These are phyloP conservation scores for Pardalotus punctatus DNA, from an alignment of 2,113 vertebrate species.

Conservation along the genomic window DNA sequence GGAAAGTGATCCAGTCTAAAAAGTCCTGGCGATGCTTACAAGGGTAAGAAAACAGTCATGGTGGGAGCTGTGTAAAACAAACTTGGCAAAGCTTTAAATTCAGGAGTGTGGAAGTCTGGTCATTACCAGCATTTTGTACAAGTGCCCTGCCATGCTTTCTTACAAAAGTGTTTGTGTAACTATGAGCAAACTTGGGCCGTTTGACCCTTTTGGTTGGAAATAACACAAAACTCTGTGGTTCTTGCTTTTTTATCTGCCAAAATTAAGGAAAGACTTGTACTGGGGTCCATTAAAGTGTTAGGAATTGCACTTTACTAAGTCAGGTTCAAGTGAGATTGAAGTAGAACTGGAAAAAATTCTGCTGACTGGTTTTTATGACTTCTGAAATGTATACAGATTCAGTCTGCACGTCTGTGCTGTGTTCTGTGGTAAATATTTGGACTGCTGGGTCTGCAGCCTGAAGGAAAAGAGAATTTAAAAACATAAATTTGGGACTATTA, in stretches of 20 bases:
- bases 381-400: neutral
- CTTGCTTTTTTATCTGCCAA: neutral
- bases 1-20: neutral
- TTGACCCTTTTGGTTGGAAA: neutral
- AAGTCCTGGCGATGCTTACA: neutral
- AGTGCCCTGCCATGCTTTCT: neutral
- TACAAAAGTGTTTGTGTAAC: neutral
- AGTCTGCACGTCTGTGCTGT: neutral
- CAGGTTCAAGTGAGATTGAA: neutral
- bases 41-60: neutral
- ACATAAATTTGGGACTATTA: neutral
- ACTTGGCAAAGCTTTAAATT: neutral
- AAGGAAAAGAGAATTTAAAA: neutral
- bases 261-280: neutral
- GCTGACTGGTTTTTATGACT: neutral
- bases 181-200: neutral
- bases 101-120: neutral
- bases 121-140: neutral
- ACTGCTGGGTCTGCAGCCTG: neutral
- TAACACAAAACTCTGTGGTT: neutral
- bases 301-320: neutral
- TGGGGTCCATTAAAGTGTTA: neutral
- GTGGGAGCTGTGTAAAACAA: neutral
- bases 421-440: neutral
- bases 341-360: neutral